Evolutionary conservation across 2,797 vertebrate species (phyloP), one percentile per base, ranked within the genome.

Genomic region (Sebastes nivosus): DNA sequence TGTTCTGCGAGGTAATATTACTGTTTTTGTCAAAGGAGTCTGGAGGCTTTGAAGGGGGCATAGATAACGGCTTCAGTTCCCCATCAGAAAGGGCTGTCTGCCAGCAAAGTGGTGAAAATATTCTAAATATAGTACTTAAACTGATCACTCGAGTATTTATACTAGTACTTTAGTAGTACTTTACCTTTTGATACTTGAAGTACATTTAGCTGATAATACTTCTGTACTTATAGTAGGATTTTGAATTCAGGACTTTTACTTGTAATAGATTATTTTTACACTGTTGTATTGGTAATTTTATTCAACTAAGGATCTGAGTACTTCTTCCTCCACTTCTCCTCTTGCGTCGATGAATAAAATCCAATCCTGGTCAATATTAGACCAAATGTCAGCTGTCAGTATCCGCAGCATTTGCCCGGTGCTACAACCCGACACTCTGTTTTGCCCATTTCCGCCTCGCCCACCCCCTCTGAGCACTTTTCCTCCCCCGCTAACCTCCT

Each of bases 391-490:
- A 14, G 64, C 16, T 24, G 38, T 70, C 68, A 13, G 20, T 24
- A 18, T 71, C 14, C 6, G 24, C 50, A 18, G 14, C 22, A n/a
- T 71, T 27, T 14, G 24, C 57, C 20, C 5, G 38, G 16, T 18
- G 8, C 50, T 34, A 50, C n/a, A 52, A 64, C 27, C 65, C 29
- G 12, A 60, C 72, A n/a, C 42, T 18, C 64, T 42, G 20, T 20
- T 72, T 18, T 67, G 4, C 70, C 50, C 68, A 52, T 32, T 59
- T 64, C 73, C 4, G 2, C 52, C 50, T 36, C 73, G 12, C 72
- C 38, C 69, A 1, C 74, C 61, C 61, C 58, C 24, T 6, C 69
- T 59, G 38, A 59, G 58, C 52, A 32, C 79, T 58, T 80, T 34
- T 20, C 50, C 22, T 20, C n/a, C 10, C 55, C 55, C 12, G 13